phyloP scores from a whole-genome alignment of 2,113 vertebrate species.

The Boulengeromyrus knoepffleri region DNA sequence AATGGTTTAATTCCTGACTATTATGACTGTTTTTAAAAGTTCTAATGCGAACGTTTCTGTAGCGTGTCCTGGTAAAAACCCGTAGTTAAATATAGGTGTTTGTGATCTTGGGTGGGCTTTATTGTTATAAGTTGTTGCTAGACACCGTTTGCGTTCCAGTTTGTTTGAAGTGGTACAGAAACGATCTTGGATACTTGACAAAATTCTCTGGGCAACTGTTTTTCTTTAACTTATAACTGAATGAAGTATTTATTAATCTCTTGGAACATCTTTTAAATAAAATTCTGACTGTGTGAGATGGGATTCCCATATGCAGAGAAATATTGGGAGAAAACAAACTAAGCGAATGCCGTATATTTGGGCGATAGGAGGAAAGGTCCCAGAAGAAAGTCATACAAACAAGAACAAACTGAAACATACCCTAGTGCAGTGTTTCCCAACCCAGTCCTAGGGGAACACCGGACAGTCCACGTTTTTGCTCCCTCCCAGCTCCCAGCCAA shows the following conservation, averaged over 20 bases:
- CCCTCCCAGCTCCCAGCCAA: too few relatives aligned
- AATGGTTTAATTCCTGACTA: neutral
- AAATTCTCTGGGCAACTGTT: too few relatives aligned
- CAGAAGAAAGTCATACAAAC: too few relatives aligned
- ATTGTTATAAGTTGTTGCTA: neutral
- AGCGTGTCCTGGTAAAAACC: neutral
- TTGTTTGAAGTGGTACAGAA: too few relatives aligned
- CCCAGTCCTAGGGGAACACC: too few relatives aligned
- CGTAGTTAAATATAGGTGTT: neutral
- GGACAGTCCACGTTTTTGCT: too few relatives aligned
- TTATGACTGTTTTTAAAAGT: neutral
- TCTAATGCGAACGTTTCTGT: neutral
- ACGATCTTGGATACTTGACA: too few relatives aligned
- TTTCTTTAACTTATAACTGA: neutral
- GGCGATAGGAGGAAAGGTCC: too few relatives aligned
- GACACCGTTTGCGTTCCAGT: too few relatives aligned
- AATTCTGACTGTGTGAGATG: neutral
- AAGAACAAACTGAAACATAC: too few relatives aligned
- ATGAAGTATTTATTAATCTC: neutral
- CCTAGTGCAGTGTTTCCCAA: too few relatives aligned
- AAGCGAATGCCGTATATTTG: neutral
- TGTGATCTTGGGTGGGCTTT: neutral
- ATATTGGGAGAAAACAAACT: neutral
- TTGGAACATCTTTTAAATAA: neutral
- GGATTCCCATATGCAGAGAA: neutral